Evolutionary conservation across 1,140 invertebrate species (phyloP).

Genomic region (Diabrotica undecimpunctata): DNA sequence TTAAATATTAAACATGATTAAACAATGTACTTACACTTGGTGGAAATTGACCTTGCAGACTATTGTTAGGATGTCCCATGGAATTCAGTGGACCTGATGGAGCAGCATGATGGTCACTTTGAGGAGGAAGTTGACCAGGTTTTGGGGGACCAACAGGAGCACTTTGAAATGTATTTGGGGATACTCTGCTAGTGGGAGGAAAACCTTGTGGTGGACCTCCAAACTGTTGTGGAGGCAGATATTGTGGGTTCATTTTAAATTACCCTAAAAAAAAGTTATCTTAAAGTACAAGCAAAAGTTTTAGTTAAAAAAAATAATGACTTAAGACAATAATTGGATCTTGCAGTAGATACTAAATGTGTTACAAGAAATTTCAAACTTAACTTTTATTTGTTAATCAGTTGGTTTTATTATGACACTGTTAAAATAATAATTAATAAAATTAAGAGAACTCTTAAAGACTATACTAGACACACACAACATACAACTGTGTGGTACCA

Average conservation of each 20-base stretch:
- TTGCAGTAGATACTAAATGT: no score
- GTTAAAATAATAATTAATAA: no score
- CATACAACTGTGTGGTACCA: no score
- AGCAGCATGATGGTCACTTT: conserved; percentile 16
- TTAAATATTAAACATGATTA: no score
- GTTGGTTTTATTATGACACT: no score
- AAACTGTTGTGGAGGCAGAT: conserved; percentile 38
- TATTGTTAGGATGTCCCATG: neutral
- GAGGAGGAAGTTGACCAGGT: conserved; percentile 34
- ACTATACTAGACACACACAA: no score
- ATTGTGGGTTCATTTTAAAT: conserved; percentile 43
- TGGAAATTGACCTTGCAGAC: neutral
- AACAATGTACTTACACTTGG: neutral
- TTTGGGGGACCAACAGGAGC: conserved; percentile 30
- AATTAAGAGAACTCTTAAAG: no score
- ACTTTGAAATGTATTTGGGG: conserved; percentile 29
- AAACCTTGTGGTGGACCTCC: conserved; percentile 30
- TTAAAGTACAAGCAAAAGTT: conserved; percentile 7
- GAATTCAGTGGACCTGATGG: conserved; percentile 4
- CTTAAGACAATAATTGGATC: neutral
- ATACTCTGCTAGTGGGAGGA: conserved; percentile 16
- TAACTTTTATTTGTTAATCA: no score
- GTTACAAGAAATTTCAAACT: no score
- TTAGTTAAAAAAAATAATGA: conserved; percentile 1
- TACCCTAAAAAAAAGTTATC: neutral